Percentiles rank a stretch among this genome's conserved stretches.
phyloP scores from a whole-genome alignment of 2,888 invertebrate species.

The Scaptomyza reducta region DNA sequence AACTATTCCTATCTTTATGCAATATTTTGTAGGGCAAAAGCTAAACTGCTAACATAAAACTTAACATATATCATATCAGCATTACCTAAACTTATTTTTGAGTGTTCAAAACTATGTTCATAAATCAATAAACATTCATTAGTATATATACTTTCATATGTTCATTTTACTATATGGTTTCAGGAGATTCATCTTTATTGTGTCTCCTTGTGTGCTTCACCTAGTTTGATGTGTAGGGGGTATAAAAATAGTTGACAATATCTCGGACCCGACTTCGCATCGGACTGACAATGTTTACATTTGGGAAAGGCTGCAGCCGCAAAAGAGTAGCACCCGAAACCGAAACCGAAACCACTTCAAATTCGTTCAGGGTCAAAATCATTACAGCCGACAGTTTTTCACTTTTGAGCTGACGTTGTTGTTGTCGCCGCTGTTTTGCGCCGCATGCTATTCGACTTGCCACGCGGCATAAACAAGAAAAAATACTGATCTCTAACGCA shows the following conservation, averaged over 20 bases:
- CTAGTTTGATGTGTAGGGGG: slow-evolving; percentile 12
- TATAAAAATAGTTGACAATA: slow-evolving; percentile 45
- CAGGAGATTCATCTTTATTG: not conserved
- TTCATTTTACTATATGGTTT: not conserved
- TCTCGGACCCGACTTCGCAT: slow-evolving; percentile 8
- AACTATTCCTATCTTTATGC: not conserved
- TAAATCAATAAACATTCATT: not conserved
- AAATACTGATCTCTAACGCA: not conserved
- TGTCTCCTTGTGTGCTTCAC: not conserved
- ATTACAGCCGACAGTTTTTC: slow-evolving; percentile 62
- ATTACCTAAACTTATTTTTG: not conserved
- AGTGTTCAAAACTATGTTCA: not conserved
- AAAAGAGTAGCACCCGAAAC: slow-evolving; percentile 49
- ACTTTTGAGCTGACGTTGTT: slow-evolving; percentile 18
- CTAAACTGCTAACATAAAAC: no score
- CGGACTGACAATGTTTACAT: slow-evolving; percentile 60
- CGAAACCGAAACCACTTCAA: slow-evolving; percentile 71
- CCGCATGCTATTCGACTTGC: slow-evolving; percentile 57
- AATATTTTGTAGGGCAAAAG: no score
- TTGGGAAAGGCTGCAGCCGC: slow-evolving; percentile 14
- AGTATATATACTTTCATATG: not conserved
- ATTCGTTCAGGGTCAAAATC: slow-evolving; percentile 79
- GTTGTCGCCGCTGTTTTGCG: slow-evolving; percentile 24
- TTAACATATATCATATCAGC: no score
- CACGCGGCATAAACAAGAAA: slow-evolving; percentile 59